Evolutionary conservation across 1,140 invertebrate species (phyloP).

Genomic region (Sesamia nonagrioides): DNA sequence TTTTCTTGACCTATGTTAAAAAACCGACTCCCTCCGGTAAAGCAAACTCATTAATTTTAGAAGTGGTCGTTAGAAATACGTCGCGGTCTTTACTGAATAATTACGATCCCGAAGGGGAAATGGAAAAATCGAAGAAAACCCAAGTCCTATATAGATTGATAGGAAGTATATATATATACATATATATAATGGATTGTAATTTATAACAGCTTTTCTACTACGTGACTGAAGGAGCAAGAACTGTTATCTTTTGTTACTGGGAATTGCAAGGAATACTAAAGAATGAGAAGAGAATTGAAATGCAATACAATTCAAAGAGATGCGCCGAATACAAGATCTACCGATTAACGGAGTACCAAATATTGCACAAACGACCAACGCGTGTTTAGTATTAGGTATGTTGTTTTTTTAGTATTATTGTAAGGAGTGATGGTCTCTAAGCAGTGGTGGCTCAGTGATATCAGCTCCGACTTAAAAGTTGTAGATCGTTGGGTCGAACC

Average conservation of each 20-base stretch:
- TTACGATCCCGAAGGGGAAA: conserved; percentile 22
- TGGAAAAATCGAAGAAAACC: not conserved
- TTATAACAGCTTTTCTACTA: too few relatives aligned
- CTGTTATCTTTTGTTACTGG: not conserved
- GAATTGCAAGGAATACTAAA: conserved; percentile 15
- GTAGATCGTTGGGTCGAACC: too few relatives aligned
- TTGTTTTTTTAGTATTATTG: too few relatives aligned
- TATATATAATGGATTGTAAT: not conserved
- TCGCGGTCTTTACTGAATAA: conserved; percentile 38
- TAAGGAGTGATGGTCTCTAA: too few relatives aligned
- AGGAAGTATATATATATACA: not conserved
- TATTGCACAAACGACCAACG: too few relatives aligned
- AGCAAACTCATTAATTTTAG: conserved; percentile 45
- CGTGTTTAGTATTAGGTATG: too few relatives aligned
- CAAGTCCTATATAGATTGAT: not conserved
- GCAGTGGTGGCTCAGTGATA: too few relatives aligned
- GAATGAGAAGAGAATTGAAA: not conserved
- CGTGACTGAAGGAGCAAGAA: conserved; percentile 5
- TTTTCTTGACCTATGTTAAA: conserved; percentile 1
- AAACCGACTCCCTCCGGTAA: conserved; percentile 3
- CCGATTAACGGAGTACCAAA: too few relatives aligned
- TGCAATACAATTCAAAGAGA: not conserved
- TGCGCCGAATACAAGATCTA: not conserved
- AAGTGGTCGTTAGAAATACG: conserved; percentile 41
- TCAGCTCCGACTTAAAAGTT: too few relatives aligned